Conservation (phyloP, 2,888 invertebrate genomes). For the Folsomia candida region DNA sequence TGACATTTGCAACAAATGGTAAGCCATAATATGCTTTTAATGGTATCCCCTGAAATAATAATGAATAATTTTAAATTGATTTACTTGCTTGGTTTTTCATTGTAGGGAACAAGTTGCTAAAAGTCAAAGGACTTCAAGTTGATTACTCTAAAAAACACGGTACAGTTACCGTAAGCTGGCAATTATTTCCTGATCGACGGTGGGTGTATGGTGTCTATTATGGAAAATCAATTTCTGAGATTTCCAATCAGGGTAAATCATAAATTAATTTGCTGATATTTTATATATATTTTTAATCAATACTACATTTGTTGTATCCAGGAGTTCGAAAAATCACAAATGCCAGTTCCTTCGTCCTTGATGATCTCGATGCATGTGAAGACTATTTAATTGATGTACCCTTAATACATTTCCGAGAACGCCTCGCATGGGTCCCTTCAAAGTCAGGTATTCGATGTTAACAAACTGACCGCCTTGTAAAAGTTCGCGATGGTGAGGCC, state of each 20-base stretch:
- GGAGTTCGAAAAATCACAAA: constrained; percentile 8
- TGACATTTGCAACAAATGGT: constrained; percentile 57
- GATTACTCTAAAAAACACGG: constrained; percentile 30
- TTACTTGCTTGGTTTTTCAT: no score
- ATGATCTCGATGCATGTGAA: constrained; percentile 69
- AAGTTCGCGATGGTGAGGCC: constrained; percentile 36
- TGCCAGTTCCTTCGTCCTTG: constrained; percentile 58
- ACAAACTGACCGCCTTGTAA: constrained; percentile 27
- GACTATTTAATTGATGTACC: constrained; percentile 69
- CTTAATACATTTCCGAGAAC: constrained; percentile 35
- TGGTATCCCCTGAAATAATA: no score
- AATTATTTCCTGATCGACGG: constrained; percentile 61
- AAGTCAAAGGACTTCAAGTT: constrained; percentile 39
- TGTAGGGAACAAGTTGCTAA: constrained; percentile 52
- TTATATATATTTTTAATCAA: not conserved
- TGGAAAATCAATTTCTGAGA: constrained; percentile 61
- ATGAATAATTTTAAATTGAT: no score
- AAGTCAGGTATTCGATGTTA: constrained; percentile 35
- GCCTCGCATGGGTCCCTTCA: constrained; percentile 40
- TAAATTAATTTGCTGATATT: no score
- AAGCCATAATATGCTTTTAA: no score
- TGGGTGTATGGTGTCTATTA: constrained; percentile 73
- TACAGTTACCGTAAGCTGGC: constrained; percentile 66
- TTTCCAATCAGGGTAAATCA: constrained; percentile 60
- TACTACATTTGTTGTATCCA: constrained; percentile 10